These are phyloP conservation scores for Scotopteryx bipunctaria DNA, from an alignment of 2,888 invertebrate genomes.

Conservation along the genomic window DNA sequence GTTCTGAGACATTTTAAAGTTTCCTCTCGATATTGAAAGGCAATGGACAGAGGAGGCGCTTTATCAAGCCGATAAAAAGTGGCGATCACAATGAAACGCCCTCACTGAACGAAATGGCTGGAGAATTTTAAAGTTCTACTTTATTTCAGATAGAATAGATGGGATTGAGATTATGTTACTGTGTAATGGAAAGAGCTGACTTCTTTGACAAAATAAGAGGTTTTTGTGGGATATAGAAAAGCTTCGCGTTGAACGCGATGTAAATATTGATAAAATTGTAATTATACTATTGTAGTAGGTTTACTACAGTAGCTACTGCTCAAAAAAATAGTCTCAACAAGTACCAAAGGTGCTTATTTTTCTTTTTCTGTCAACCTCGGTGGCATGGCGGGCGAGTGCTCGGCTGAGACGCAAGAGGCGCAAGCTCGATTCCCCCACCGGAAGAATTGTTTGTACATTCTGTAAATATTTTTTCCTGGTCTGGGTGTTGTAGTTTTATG, in stretches of 20 bases:
- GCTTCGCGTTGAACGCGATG: background rate
- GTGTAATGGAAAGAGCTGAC: background rate
- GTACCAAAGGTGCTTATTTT: too few species aligned
- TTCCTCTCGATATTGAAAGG: constrained; percentile 61
- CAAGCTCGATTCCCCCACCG: too few species aligned
- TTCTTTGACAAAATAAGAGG: background rate
- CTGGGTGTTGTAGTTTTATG: too few species aligned
- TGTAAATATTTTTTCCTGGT: too few species aligned
- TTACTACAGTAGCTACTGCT: too few species aligned
- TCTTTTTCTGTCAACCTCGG: too few species aligned
- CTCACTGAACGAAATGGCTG: constrained; percentile 31
- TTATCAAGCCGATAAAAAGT: constrained; percentile 62
- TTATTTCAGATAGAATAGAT: constrained; percentile 22
- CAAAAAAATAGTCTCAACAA: too few species aligned
- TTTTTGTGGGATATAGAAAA: background rate
- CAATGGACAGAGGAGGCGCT: constrained; percentile 65
- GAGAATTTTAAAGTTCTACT: constrained; percentile 38
- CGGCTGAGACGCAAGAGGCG: too few species aligned
- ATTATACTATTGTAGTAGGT: too few species aligned
- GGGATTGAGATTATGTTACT: constrained; percentile 4
- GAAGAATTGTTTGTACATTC: too few species aligned
- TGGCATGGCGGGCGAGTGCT: too few species aligned
- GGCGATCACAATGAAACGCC: constrained; percentile 43
- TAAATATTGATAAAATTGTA: too few species aligned
- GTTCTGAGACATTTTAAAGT: constrained; percentile 67